phyloP scores from a whole-genome alignment of 2,888 invertebrate genomes.

The Phorcus lineatus region DNA sequence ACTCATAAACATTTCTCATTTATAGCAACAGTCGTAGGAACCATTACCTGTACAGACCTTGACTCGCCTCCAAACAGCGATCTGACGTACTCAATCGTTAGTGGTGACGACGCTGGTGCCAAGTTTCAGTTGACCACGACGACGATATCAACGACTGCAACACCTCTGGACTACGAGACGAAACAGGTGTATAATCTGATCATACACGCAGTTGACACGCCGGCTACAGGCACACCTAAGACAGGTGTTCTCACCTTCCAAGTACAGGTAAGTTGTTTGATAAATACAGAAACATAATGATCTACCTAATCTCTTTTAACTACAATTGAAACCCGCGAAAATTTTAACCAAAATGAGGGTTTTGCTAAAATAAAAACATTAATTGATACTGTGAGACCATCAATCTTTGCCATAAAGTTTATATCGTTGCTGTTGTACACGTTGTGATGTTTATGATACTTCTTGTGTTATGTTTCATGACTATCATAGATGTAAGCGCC shows the following conservation, averaged over 20 bases:
- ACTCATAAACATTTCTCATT: no score
- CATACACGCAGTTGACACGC: constrained; percentile 29
- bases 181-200: constrained; percentile 42
- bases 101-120: constrained; percentile 44
- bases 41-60: constrained; percentile 50
- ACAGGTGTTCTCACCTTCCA: constrained; percentile 16
- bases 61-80: constrained; percentile 44
- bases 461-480: no score
- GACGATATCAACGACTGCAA: constrained; percentile 41
- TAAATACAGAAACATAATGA: no score
- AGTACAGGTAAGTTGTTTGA: not conserved
- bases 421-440: no score
- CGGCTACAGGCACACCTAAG: constrained; percentile 7
- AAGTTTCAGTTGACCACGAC: constrained; percentile 28
- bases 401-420: no score
- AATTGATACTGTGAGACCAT: no score
- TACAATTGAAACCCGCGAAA: no score
- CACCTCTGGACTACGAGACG: constrained; percentile 52
- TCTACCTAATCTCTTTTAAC: no score
- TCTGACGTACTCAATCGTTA: constrained; percentile 38
- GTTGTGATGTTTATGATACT: no score
- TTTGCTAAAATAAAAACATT: no score
- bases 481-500: no score
- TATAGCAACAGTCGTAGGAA: constrained; percentile 23
- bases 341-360: no score